A percentile compares a stretch with the other conserved stretches of the same genome.
Conservation (phyloP, 2,888 invertebrate genomes). For the Aethes cnicana region DNA sequence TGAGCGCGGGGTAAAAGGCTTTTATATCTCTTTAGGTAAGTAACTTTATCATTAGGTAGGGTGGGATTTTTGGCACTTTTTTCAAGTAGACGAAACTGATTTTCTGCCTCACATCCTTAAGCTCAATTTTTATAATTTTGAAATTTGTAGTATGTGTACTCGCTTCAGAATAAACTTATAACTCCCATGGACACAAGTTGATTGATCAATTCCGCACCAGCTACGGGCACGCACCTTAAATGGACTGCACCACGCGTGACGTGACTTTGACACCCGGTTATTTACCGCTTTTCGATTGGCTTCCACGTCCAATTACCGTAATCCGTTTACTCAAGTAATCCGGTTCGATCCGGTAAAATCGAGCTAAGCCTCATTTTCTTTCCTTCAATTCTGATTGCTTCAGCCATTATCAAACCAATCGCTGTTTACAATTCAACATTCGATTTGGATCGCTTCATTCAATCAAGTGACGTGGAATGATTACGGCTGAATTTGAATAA, state of each 20-base stretch:
- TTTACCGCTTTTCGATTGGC: background rate
- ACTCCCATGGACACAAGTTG: too few species aligned
- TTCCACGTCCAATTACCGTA: constrained; percentile 19
- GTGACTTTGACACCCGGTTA: constrained; percentile 5
- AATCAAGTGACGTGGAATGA: constrained; percentile 9
- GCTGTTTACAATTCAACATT: constrained; percentile 15
- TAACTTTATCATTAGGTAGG: too few species aligned
- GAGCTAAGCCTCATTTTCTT: constrained; percentile 16
- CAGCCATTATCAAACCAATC: constrained; percentile 7
- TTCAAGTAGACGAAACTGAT: too few species aligned
- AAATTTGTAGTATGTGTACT: too few species aligned
- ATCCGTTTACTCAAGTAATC: constrained; percentile 9
- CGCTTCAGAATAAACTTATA: too few species aligned
- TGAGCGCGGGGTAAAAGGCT: too few species aligned
- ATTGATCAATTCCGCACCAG: too few species aligned
- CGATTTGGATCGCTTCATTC: constrained; percentile 12
- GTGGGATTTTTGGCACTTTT: too few species aligned
- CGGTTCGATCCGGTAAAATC: constrained; percentile 12
- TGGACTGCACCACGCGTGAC: background rate
- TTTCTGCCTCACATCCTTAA: too few species aligned
- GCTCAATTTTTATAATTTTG: too few species aligned
- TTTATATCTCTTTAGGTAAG: too few species aligned
- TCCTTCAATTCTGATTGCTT: constrained; percentile 14
- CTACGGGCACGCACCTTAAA: too few species aligned
- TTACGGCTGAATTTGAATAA: background rate